Percentiles rank a stretch among this genome's conserved stretches.
Conservation (phyloP, 2,113 vertebrate genomes). For the Crocuta crocuta region DNA sequence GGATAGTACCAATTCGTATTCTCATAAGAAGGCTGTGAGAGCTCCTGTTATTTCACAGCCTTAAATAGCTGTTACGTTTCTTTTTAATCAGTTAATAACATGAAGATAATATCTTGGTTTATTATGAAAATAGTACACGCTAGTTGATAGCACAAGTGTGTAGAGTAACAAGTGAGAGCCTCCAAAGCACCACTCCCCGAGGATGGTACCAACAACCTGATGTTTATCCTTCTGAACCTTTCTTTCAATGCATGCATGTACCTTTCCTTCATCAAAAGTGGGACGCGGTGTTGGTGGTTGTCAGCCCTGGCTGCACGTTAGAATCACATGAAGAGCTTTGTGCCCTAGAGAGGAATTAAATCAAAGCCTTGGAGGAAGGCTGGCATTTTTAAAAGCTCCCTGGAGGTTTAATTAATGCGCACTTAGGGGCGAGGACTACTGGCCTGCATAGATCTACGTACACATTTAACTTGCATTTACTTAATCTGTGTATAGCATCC, state of each 20-base stretch:
- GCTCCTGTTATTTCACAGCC: background rate
- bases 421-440: background rate
- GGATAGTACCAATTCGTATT: background rate
- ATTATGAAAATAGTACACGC: background rate
- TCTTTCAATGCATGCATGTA: background rate
- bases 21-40: background rate
- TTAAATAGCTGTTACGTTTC: background rate
- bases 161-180: background rate
- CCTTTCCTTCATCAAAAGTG: slow-evolving; percentile 21
- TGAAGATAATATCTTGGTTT: slow-evolving; percentile 2
- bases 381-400: background rate
- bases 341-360: background rate
- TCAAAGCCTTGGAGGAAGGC: background rate
- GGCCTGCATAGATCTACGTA: background rate
- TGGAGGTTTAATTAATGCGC: background rate
- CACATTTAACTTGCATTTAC: background rate
- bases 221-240: background rate
- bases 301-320: background rate
- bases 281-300: background rate
- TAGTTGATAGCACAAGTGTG: background rate
- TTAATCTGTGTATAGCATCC: background rate
- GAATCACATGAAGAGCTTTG: background rate
- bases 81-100: background rate
- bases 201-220: background rate
- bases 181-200: background rate